Conservation (phyloP, 1,140 invertebrate species). For the Drosophila auraria region DNA sequence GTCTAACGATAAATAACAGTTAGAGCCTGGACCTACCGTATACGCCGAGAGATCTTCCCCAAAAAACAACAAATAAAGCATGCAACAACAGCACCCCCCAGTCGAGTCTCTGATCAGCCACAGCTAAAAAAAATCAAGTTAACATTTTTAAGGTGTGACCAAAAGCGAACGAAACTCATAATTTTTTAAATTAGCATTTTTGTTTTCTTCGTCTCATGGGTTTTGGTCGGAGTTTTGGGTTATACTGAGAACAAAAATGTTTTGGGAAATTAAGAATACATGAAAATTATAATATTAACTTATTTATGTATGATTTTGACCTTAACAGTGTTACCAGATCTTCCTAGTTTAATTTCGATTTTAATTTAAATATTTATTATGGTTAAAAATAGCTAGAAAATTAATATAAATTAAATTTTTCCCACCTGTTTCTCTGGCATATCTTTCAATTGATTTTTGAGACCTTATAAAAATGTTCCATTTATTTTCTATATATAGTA, state of each 20-base stretch:
- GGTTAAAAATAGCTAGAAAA: too few relatives aligned
- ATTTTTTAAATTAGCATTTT: conserved; percentile 85
- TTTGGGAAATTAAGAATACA: background rate
- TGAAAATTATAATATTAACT: background rate
- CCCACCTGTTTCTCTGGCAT: too few relatives aligned
- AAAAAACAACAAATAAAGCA: conserved; percentile 22
- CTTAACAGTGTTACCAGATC: too few relatives aligned
- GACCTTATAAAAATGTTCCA: background rate
- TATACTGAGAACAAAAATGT: conserved; percentile 12
- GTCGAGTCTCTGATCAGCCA: conserved; percentile 26
- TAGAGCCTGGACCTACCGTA: conserved; percentile 80
- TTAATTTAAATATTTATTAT: background rate
- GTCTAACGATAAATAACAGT: conserved; percentile 83
- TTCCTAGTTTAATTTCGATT: background rate
- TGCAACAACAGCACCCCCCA: conserved; percentile 4
- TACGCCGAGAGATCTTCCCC: conserved; percentile 52
- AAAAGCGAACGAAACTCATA: conserved; percentile 83
- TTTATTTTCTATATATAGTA: too few relatives aligned
- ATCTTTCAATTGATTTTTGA: too few relatives aligned
- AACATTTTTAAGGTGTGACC: conserved; percentile 84
- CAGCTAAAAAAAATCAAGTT: conserved; percentile 33
- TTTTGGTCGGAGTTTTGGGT: conserved; percentile 22
- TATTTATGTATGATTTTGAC: too few relatives aligned
- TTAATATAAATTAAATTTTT: too few relatives aligned
- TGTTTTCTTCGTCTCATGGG: conserved; percentile 31